Evolutionary conservation across 2,113 vertebrate genomes (phyloP).

Genomic region (Labrus mixtus): DNA sequence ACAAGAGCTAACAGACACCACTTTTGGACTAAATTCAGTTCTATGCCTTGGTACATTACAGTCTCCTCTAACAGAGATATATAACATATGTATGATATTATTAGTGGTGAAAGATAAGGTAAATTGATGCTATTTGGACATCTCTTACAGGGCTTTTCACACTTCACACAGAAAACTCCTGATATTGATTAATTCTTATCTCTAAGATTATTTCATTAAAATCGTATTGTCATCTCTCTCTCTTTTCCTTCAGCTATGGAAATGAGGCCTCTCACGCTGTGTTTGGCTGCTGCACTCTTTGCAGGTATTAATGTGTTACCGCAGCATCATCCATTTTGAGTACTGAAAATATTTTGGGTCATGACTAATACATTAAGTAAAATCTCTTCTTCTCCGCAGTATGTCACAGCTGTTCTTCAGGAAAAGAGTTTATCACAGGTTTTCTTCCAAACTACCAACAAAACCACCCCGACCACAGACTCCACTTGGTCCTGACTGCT

Average conservation of each 20-base stretch:
- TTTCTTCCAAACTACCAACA: constrained; percentile 22
- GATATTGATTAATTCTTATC: too few species aligned
- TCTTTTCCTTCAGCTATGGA: constrained; percentile 26
- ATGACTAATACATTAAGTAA: neutral
- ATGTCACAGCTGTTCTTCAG: constrained; percentile 27
- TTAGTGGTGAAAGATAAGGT: too few species aligned
- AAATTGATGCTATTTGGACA: too few species aligned
- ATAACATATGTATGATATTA: too few species aligned
- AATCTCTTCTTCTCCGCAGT: constrained; percentile 11
- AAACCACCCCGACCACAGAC: neutral
- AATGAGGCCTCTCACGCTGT: neutral
- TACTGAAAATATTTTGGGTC: neutral
- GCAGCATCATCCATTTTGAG: too few species aligned
- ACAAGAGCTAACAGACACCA: too few species aligned
- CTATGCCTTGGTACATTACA: too few species aligned
- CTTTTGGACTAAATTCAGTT: too few species aligned
- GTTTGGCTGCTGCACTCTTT: constrained; percentile 14
- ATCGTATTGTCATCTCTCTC: neutral
- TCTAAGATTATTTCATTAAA: neutral
- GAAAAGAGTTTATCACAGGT: constrained; percentile 46
- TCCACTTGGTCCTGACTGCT: constrained; percentile 23
- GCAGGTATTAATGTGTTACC: neutral
- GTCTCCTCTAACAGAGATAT: too few species aligned
- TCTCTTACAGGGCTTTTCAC: too few species aligned
- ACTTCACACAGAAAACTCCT: too few species aligned